These are phyloP conservation scores for Steatocranus sp. DNA, from an alignment of 2,797 vertebrate species.

Conservation along the genomic window DNA sequence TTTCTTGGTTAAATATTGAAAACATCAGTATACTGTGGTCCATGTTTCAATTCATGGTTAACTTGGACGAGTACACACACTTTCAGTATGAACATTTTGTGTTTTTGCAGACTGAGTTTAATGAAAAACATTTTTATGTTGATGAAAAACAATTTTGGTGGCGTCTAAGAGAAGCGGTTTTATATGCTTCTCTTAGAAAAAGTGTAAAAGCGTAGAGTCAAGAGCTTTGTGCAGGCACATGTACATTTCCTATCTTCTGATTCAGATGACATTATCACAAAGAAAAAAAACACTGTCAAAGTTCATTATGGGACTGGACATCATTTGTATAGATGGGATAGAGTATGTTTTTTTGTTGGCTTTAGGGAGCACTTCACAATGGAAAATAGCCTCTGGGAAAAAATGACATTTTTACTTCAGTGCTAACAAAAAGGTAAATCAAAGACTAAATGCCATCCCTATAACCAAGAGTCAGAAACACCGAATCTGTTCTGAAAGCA, in stretches of 20 bases:
- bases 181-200: no score
- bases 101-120: not conserved
- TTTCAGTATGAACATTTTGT: not conserved
- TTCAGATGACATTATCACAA: not conserved
- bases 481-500: accelerated
- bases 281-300: not conserved
- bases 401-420: not conserved
- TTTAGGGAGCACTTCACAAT: not conserved
- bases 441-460: not conserved
- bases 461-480: not conserved
- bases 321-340: not conserved
- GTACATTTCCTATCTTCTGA: not conserved
- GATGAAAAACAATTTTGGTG: not conserved
- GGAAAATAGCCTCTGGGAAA: not conserved
- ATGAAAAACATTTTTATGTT: not conserved
- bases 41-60: not conserved
- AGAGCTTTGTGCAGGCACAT: not conserved
- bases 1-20: not conserved
- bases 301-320: not conserved
- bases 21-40: not conserved
- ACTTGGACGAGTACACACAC: not conserved
- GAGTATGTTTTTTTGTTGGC: not conserved
- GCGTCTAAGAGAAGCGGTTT: not conserved
- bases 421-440: not conserved
- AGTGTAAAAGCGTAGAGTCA: not conserved